These are phyloP conservation scores for Otis tarda DNA, from an alignment of 2,113 vertebrate genomes.

Conservation along the genomic window DNA sequence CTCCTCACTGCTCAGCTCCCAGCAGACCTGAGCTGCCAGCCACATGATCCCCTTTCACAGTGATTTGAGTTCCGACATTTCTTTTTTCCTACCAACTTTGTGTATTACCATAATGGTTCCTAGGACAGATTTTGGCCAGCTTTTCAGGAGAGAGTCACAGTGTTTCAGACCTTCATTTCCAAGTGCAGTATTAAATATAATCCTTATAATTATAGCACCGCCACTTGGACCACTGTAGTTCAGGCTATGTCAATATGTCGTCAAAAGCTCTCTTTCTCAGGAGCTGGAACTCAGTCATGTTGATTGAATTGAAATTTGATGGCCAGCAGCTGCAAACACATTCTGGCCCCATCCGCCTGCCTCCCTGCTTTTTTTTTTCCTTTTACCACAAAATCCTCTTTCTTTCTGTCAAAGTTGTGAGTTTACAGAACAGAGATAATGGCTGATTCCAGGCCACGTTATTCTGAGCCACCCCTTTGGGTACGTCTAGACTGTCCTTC, in stretches of 20 bases:
- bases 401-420: conserved; percentile 25
- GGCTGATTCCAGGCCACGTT: background rate
- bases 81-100: conserved; percentile 33
- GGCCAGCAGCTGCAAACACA: conserved; percentile 49
- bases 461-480: background rate
- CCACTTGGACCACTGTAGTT: conserved; percentile 58
- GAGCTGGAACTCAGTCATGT: conserved; percentile 65
- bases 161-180: conserved; percentile 31
- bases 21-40: background rate
- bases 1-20: background rate
- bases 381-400: conserved; percentile 45
- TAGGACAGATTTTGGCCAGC: conserved; percentile 14
- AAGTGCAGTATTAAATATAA: conserved; percentile 62
- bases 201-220: conserved; percentile 67
- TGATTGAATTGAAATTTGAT: conserved; percentile 60
- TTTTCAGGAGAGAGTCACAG: conserved; percentile 4
- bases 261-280: conserved; percentile 74
- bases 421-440: conserved; percentile 12
- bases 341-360: background rate
- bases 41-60: conserved; percentile 13
- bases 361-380: background rate
- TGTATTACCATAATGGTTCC: conserved; percentile 19
- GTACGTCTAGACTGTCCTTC: background rate
- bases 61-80: background rate
- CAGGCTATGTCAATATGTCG: conserved; percentile 67